A percentile compares a stretch with the other conserved stretches of the same genome.
Evolutionary conservation across 2,888 invertebrate species (phyloP).

Genomic region (Gortyna flavago): DNA sequence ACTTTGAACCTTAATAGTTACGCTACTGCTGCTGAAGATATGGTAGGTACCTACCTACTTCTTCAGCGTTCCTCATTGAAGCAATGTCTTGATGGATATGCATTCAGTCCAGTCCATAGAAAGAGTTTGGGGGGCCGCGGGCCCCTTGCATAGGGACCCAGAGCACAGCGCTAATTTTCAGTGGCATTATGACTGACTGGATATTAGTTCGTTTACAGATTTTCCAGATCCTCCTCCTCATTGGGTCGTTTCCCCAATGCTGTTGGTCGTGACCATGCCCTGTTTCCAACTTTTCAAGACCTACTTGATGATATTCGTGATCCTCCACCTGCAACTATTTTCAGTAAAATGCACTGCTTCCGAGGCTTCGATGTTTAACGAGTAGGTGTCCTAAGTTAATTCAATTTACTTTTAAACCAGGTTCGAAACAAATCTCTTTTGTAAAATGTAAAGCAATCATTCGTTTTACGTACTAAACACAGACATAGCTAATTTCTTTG

Average conservation of each 20-base stretch:
- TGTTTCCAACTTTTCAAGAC: not conserved
- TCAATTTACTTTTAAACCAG: conserved; percentile 1
- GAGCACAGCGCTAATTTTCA: too few species aligned
- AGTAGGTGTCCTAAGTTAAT: not conserved
- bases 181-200: too few species aligned
- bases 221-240: not conserved
- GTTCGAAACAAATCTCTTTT: not conserved
- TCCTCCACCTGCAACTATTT: not conserved
- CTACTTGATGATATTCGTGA: not conserved
- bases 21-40: too few species aligned
- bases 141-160: too few species aligned
- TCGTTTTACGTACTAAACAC: conserved; percentile 48
- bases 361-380: not conserved
- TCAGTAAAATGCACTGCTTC: not conserved
- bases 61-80: too few species aligned
- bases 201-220: too few species aligned
- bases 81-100: too few species aligned
- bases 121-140: too few species aligned
- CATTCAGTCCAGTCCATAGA: too few species aligned
- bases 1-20: too few species aligned
- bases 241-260: not conserved
- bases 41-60: too few species aligned
- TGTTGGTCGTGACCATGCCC: not conserved
- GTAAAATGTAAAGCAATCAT: conserved; percentile 40
- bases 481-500: conserved; percentile 70